Base-by-base conservation (phyloP, 2,888 invertebrate species). In the Eristalis pertinax region DNA sequence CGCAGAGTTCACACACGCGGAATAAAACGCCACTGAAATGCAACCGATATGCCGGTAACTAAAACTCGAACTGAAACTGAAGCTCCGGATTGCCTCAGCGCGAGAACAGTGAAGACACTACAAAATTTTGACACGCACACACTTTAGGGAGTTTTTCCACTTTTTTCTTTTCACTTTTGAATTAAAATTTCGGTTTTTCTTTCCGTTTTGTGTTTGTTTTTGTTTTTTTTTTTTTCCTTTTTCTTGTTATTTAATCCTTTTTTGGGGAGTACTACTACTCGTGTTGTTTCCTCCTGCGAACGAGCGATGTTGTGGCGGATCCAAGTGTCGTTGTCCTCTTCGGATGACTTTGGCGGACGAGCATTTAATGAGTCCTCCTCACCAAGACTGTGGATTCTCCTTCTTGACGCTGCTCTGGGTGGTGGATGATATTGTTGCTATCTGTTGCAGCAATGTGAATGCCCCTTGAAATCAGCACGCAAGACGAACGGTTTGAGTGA, bases 361-460 rank as follows among this genome's bases (percentile, higher is more conserved):
- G 68, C 43, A 62, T 77, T 77, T 78, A 70, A 70, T 50, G 8
- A 50, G 50, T 50, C 50, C 8, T 50, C 19, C 50, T 50, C 26
- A 60, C 60, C 26, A 60, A 60, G 26, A 60, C 60, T n/a, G 19
- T 8, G 19, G 50, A 50, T 19, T 60, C 26, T 60, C 60, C 60
- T 60, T 13, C 60, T 26, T 26, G 60, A 26, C 26, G 60, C 60
- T 60, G 60, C 38, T 38, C 38, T 13, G 38, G 38, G 13, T 38
- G 38, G 38, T 1, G 11, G 38, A 2, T 13, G 38, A 38, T 13
- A 38, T 38, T 38, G 72, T 87, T 87, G 79, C 84, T 84, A 84
- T 83, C 79, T 87, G 80, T 73, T 84, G 80, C 87, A 83, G 83
- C 64, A 76, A 80, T 87, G 79, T 87, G 87, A 83, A 87, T 84